phyloP scores from a whole-genome alignment of 2,888 invertebrate genomes.

The Zelleria hepariella region DNA sequence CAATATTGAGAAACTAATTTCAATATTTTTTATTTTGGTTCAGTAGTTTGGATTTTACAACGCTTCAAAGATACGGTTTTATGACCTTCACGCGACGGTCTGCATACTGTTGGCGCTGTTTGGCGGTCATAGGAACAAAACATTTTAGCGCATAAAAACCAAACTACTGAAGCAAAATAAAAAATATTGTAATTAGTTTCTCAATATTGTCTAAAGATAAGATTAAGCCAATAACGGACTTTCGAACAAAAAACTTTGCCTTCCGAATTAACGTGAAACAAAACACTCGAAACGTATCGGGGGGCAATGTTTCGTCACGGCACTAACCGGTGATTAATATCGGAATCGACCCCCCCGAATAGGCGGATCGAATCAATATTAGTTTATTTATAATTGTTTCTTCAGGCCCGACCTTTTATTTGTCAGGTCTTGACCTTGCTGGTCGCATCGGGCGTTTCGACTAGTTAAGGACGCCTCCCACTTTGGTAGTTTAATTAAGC shows the following conservation, averaged over 20 bases:
- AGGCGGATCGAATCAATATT: constrained; percentile 1
- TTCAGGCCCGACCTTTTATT: neutral
- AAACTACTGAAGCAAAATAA: no score
- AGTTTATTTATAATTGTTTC: neutral
- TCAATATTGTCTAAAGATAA: no score
- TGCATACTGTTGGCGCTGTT: no score
- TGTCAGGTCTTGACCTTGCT: neutral
- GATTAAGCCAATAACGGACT: no score
- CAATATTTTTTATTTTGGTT: no score
- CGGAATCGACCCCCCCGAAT: neutral
- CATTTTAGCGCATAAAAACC: constrained; percentile 6
- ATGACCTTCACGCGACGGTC: no score
- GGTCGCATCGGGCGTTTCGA: neutral
- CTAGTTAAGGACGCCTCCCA: neutral
- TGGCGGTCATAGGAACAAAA: no score
- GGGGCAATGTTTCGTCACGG: constrained; percentile 10
- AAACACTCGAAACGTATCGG: constrained; percentile 12
- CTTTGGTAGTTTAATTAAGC: neutral
- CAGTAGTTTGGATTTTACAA: no score
- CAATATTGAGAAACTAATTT: no score
- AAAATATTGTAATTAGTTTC: no score
- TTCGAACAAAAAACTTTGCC: no score
- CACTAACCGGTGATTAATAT: neutral
- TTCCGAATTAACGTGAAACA: constrained; percentile 16
- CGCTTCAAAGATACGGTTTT: no score